These are phyloP conservation scores for Uloborus diversus DNA, from an alignment of 1,140 invertebrate genomes.

Conservation along the genomic window DNA sequence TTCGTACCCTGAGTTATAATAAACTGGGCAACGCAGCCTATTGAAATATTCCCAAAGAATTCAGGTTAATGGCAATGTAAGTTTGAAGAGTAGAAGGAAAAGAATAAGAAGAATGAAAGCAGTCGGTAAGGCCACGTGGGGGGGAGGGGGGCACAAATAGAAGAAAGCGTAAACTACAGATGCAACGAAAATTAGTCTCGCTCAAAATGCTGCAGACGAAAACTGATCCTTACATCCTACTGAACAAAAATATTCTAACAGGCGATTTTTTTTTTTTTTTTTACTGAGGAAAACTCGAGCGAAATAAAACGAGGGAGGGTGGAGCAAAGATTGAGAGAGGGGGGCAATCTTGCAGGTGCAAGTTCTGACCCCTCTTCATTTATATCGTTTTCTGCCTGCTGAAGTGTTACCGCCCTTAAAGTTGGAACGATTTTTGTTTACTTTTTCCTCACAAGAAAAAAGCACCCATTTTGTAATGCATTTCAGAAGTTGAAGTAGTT, in stretches of 20 bases:
- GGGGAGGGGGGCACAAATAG: too few species aligned
- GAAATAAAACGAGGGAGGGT: neutral
- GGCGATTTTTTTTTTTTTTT: slow-evolving; percentile 20
- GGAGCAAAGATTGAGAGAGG: slow-evolving; percentile 11
- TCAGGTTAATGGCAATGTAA: too few species aligned
- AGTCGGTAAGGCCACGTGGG: too few species aligned
- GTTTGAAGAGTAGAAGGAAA: too few species aligned
- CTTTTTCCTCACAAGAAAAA: neutral
- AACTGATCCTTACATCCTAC: slow-evolving; percentile 17
- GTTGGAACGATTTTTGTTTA: neutral
- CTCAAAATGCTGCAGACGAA: neutral
- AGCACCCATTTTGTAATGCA: too few species aligned
- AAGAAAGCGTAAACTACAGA: too few species aligned
- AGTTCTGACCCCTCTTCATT: slow-evolving; percentile 50
- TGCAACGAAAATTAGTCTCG: slow-evolving; percentile 14
- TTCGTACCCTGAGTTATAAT: too few species aligned
- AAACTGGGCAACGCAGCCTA: neutral
- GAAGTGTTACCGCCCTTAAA: slow-evolving; percentile 43
- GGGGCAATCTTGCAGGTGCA: slow-evolving; percentile 27
- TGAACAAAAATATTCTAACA: slow-evolving; percentile 42
- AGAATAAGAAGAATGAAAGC: too few species aligned
- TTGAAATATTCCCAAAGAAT: too few species aligned
- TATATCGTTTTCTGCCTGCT: slow-evolving; percentile 26
- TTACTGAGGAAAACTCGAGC: neutral
- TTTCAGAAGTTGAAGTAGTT: too few species aligned